Percentiles rank a stretch among this genome's conserved stretches.
Conservation (phyloP, 2,888 invertebrate species). For the Plagiodera versicolora region DNA sequence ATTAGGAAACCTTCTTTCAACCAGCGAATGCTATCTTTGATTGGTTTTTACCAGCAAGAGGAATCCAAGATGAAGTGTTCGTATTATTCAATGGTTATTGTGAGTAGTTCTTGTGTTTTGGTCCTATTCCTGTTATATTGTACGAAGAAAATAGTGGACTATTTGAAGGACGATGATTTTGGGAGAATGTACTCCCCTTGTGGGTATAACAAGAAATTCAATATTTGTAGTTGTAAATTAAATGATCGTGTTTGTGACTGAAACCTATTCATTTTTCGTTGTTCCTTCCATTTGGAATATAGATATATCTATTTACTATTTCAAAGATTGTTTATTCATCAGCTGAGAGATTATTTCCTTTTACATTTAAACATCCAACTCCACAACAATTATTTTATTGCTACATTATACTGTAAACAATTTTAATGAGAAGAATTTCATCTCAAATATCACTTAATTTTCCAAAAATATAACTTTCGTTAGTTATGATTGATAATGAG, state of each 20-base stretch:
- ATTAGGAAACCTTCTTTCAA: constrained; percentile 2
- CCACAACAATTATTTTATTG: no score
- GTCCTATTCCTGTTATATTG: constrained; percentile 24
- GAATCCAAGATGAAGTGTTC: constrained; percentile 30
- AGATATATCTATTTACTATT: no score
- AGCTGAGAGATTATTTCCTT: no score
- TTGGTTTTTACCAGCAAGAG: constrained; percentile 18
- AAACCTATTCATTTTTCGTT: background rate
- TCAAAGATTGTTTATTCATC: no score
- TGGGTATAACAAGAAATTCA: constrained; percentile 26
- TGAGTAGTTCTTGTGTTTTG: constrained; percentile 25
- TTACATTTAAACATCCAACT: no score
- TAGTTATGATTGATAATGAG: no score
- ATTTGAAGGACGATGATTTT: constrained; percentile 33
- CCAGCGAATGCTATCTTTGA: constrained; percentile 12
- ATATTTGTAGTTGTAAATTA: constrained; percentile 31
- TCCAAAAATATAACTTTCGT: no score
- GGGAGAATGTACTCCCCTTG: constrained; percentile 11
- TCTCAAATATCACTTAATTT: no score
- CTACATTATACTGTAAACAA: no score
- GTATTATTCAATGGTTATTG: constrained; percentile 33
- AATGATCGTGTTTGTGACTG: constrained; percentile 22
- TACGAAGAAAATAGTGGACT: constrained; percentile 34
- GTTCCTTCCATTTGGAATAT: background rate
- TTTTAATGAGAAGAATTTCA: no score